Evolutionary conservation across 2,888 invertebrate genomes (phyloP).

Genomic region (Drosophila cognata): DNA sequence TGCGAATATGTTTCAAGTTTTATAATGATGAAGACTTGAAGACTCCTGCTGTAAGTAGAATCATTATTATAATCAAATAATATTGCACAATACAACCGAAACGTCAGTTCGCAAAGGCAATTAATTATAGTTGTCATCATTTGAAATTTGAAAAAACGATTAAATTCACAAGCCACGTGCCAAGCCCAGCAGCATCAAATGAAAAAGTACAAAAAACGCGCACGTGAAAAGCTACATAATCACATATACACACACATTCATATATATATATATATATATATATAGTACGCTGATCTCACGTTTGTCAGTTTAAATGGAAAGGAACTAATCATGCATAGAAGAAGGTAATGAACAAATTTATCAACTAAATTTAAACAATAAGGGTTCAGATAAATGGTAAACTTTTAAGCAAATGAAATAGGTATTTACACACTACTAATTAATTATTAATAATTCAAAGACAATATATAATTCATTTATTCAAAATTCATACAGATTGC

Average conservation of each 20-base stretch:
- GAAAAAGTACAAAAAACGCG: neutral
- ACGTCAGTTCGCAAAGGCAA: neutral
- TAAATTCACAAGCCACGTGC: neutral
- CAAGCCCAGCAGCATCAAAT: neutral
- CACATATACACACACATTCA: neutral
- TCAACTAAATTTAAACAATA: no score
- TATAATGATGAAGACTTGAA: neutral
- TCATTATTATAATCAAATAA: neutral
- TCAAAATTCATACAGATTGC: neutral
- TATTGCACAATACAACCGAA: neutral
- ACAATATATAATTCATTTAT: neutral
- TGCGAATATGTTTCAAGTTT: neutral
- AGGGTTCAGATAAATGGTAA: no score
- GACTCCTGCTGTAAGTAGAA: neutral
- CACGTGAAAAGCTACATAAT: neutral
- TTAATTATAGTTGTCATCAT: neutral
- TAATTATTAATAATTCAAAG: neutral
- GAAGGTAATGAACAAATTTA: no score
- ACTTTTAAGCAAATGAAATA: neutral
- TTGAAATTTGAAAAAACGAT: neutral
- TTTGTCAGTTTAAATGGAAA: neutral
- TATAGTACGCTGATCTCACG: neutral
- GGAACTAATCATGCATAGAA: neutral
- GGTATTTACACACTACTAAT: no score
- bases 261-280: neutral